Conservation (phyloP, 2,888 invertebrate species). For the Eilema griseolum region DNA sequence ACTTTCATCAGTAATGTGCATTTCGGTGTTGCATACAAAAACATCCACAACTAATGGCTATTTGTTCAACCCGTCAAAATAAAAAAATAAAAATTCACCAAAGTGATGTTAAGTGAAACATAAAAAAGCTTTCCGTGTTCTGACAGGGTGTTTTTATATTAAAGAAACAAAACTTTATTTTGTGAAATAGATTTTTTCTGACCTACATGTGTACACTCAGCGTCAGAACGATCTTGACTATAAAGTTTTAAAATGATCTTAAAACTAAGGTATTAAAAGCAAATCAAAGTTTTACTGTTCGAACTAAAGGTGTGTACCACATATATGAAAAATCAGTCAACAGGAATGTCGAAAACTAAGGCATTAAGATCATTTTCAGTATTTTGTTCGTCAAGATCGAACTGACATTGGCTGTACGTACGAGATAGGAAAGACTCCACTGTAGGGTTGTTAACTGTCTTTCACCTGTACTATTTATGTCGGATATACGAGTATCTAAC, state of each 20-base stretch:
- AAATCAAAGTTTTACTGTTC: no score
- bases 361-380: no score
- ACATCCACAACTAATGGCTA: conserved; percentile 32
- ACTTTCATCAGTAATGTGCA: conserved; percentile 54
- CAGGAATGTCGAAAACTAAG: no score
- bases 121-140: not conserved
- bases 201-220: not conserved
- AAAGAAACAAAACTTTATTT: not conserved
- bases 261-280: no score
- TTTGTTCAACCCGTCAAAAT: conserved; percentile 20
- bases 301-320: no score
- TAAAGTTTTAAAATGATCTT: no score
- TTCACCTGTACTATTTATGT: not conserved
- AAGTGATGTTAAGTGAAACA: conserved; percentile 11
- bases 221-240: no score
- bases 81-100: conserved; percentile 2
- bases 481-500: not conserved
- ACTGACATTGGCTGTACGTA: no score
- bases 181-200: not conserved
- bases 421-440: not conserved
- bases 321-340: no score
- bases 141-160: not conserved
- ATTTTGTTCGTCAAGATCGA: no score
- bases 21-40: conserved; percentile 47
- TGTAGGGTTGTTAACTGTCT: not conserved